Base-by-base conservation (phyloP, 53 echinoderm and acorn worm genomes). In the Hippasteria phrygiana region DNA sequence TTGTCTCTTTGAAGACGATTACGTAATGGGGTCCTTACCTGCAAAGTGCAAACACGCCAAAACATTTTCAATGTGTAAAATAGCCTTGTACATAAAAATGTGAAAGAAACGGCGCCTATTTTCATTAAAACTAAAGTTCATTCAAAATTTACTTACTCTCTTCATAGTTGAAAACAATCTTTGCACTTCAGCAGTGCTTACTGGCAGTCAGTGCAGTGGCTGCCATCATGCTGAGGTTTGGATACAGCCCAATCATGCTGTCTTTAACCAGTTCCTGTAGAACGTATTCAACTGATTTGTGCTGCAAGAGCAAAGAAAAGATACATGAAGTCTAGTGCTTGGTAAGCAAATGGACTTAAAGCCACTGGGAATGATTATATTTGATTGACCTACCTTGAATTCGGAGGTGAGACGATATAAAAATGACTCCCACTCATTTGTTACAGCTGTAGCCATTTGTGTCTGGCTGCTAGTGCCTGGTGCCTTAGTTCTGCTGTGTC, bases 401-500 rank as follows among this genome's bases (percentile, higher is more conserved):
- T 64, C 64, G 29, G 64, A 31, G 13, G 64, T 31, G 28, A 64
- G 64, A 28, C 28, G 29, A 39, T 14, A 71, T 0, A n/a, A 17
- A 38, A 71, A 71, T 3, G 71, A 37, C 27, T 71, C 71, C 39
- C 71, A 71, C 40, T 71, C 71, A 37, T 71, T 71, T 37, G 71
- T 39, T 71, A 39, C 40, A 71, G 40, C 40, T 71, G 64, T 28
- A 13, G 64, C 6, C 7, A 64, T 13, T 64, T 32, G 28, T 64
- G 27, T 31, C 10, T 32, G 33, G 22, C 3, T 56, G 56, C 56
- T 8, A 64, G 28, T 64, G 64, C 64, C 64, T 64, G 64, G 33
- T 9, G 31, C 13, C 64, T 28, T 27, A 31, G 64, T 0, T 64
- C 64, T 26, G 7, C 28, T 32, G 28, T 64, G 27, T 31, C 10